Evolutionary conservation across 1,140 invertebrate genomes (phyloP).

Genomic region (Macrocentrus cingulum): DNA sequence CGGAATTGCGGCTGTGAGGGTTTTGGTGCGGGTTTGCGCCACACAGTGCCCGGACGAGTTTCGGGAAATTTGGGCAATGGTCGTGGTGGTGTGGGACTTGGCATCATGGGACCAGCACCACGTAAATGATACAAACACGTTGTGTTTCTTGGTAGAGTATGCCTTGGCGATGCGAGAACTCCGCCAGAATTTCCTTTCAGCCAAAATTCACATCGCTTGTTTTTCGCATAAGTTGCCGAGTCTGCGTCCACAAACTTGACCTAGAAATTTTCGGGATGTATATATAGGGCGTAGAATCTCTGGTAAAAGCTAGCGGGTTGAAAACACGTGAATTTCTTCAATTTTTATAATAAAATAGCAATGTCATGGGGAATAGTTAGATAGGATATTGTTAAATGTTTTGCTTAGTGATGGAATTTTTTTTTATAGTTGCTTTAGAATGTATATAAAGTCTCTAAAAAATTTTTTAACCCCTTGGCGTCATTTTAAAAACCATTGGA

Average conservation of each 20-base stretch:
- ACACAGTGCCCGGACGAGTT: constrained; percentile 60
- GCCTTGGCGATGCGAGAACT: constrained; percentile 74
- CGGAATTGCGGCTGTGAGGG: constrained; percentile 68
- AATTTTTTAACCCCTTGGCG: no score
- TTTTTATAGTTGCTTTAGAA: no score
- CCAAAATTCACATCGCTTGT: constrained; percentile 86
- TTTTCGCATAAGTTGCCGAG: constrained; percentile 76
- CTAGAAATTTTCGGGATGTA: constrained; percentile 56
- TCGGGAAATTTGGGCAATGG: constrained; percentile 65
- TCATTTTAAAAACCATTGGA: no score
- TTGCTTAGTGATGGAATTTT: no score
- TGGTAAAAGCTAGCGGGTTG: no score
- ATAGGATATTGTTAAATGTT: no score
- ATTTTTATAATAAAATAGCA: no score
- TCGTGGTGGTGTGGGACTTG: constrained; percentile 61
- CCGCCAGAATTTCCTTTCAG: constrained; percentile 76
- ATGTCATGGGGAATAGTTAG: no score
- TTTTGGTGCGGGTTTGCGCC: constrained; percentile 62
- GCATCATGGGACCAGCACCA: constrained; percentile 60
- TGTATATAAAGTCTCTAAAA: no score
- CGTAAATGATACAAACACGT: constrained; percentile 85
- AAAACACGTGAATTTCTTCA: no score
- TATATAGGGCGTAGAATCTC: no score
- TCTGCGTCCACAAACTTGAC: constrained; percentile 80
- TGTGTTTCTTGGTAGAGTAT: constrained; percentile 81